Evolutionary conservation across 1,140 invertebrate species (phyloP), one percentile per base, ranked within the genome.

Genomic region (Sesamia nonagrioides): DNA sequence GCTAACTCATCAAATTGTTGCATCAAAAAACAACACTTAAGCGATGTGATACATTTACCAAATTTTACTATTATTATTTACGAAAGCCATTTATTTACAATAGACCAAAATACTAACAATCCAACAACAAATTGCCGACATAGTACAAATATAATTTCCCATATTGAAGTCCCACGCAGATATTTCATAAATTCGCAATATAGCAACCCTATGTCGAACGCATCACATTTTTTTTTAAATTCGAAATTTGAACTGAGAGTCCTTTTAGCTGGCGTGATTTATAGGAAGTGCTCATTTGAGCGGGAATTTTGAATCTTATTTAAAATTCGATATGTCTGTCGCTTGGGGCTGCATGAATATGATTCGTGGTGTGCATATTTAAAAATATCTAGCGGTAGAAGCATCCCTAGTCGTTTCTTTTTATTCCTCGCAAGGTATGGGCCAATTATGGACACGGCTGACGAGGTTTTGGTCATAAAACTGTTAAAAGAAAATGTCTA

Each of bases 201-300:
- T 54, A 13, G 13, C 40, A 75, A 61, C 72, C 72, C 72, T 69
- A 69, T 74, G 68, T 37, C 17, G 52, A 81, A 81, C 66, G 76
- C 74, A 79, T 61, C 56, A 48, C 18, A 42, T 76, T 60, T 35
- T 76, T 69, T 81, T 82, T 82, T 17, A 79, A 78, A 82, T 82
- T 82, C 58, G 71, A 82, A 82, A 78, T 82, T 83, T 78, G 81
- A 80, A 83, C 76, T 72, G 63, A 45, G 45, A 73, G 48, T 78
- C 69, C 72, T 77, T 61, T 71, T 73, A 69, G 68, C 27, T 15
- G 54, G 35, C 42, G 72, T 78, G 81, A 82, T 80, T 80, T 82
- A 82, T 79, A 75, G 71, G 45, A 27, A 48, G 21, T n/a, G 56
- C 42, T 61, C 58, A 75, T 18, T 75, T 61, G 40, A 50, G 56